These are phyloP conservation scores for Xylocopa sonorina DNA, from an alignment of 1,140 invertebrate species.

Conservation along the genomic window DNA sequence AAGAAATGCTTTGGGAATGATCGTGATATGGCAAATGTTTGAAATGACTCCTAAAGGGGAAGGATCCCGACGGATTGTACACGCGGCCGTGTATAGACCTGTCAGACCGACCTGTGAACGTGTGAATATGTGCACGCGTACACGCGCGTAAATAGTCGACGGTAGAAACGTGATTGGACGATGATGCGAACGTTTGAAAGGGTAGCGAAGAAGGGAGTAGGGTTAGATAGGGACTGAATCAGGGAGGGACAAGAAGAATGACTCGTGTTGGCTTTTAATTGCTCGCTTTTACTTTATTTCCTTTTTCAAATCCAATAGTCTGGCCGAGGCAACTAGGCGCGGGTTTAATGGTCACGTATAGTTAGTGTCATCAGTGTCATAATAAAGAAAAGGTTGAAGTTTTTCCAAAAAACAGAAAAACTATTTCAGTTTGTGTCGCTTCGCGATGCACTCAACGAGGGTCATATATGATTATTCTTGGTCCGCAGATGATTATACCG, in stretches of 20 bases:
- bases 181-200: constrained; percentile 63
- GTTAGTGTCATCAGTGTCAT: constrained; percentile 61
- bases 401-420: too few species aligned
- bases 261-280: constrained; percentile 65
- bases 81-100: constrained; percentile 3
- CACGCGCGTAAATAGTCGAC: neutral
- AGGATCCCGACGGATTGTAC: constrained; percentile 46
- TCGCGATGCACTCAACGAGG: neutral
- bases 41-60: constrained; percentile 67
- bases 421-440: neutral
- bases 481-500: neutral
- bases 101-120: too few species aligned
- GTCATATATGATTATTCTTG: too few species aligned
- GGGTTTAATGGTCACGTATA: constrained; percentile 63
- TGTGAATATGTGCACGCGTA: neutral
- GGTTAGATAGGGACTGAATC: neutral
- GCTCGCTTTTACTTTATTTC: constrained; percentile 66
- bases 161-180: constrained; percentile 56
- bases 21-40: constrained; percentile 69
- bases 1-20: constrained; percentile 57
- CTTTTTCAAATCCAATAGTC: constrained; percentile 57
- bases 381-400: too few species aligned
- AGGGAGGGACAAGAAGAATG: constrained; percentile 24
- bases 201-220: constrained; percentile 5
- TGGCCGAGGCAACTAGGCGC: constrained; percentile 28